Conservation (phyloP, 2,888 invertebrate species). For the Oscheius sp. region DNA sequence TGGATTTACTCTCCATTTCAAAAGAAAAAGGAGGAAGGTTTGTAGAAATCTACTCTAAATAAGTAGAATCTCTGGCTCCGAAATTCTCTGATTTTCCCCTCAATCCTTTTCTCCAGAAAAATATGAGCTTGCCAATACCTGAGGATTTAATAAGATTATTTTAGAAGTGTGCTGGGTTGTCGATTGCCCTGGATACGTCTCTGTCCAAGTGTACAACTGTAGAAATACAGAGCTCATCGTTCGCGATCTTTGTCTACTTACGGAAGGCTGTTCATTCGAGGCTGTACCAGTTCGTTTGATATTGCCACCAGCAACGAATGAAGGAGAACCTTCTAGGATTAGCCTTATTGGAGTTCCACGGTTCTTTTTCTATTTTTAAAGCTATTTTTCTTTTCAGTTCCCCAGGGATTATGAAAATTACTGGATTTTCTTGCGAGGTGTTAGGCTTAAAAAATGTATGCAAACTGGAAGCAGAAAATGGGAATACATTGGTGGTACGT, state of each 20-base stretch:
- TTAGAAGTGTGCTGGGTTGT: conserved; percentile 60
- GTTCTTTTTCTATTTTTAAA: conserved; percentile 26
- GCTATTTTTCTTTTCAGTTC: conserved; percentile 39
- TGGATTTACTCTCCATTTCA: conserved; percentile 69
- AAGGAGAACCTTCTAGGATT: conserved; percentile 44
- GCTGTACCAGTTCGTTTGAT: conserved; percentile 62
- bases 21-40: conserved; percentile 38
- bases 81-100: too few relatives aligned
- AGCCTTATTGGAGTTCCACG: conserved; percentile 62
- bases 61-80: too few relatives aligned
- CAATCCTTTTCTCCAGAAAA: too few relatives aligned
- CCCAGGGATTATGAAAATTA: conserved; percentile 58
- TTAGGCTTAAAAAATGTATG: conserved; percentile 65
- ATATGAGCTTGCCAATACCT: too few relatives aligned
- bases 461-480: conserved; percentile 32
- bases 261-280: conserved; percentile 64
- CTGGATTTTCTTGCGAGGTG: conserved; percentile 65
- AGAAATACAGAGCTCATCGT: conserved; percentile 45
- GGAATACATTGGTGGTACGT: conserved; percentile 10
- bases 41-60: too few relatives aligned
- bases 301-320: conserved; percentile 50
- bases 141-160: conserved; percentile 15
- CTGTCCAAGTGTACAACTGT: conserved; percentile 48
- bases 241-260: conserved; percentile 55
- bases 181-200: conserved; percentile 52